Evolutionary conservation across 2,113 vertebrate species (phyloP).

Genomic region (Cryptotis parvus): DNA sequence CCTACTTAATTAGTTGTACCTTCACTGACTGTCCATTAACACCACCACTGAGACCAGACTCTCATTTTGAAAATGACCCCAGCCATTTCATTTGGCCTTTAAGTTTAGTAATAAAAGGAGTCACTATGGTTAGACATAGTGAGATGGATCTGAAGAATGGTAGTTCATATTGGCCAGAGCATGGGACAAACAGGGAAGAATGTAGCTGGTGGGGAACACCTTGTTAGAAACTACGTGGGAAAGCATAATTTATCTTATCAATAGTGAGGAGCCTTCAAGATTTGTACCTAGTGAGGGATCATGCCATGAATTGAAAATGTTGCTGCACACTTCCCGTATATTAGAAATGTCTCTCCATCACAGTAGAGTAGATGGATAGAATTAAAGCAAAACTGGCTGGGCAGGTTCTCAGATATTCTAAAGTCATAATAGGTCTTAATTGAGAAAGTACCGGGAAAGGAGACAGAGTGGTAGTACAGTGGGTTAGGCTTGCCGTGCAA

Average conservation of each 20-base stretch:
- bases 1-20: background rate
- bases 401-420: background rate
- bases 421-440: background rate
- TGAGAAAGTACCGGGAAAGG: background rate
- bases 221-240: background rate
- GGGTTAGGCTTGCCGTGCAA: no score
- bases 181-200: background rate
- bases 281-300: conserved; percentile 18
- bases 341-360: background rate
- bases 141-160: background rate
- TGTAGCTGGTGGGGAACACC: background rate
- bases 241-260: background rate
- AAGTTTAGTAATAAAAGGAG: background rate
- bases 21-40: background rate
- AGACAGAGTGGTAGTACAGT: no score
- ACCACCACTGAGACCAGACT: background rate
- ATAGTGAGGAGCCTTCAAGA: background rate
- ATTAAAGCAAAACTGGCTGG: conserved; percentile 1
- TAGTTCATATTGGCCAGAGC: background rate
- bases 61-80: background rate
- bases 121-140: background rate
- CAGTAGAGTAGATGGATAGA: background rate
- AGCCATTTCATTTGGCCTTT: background rate
- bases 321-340: background rate
- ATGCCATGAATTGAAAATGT: conserved; percentile 6